Conservation (phyloP, 2,888 invertebrate species). For the Cremastinae sp. region DNA sequence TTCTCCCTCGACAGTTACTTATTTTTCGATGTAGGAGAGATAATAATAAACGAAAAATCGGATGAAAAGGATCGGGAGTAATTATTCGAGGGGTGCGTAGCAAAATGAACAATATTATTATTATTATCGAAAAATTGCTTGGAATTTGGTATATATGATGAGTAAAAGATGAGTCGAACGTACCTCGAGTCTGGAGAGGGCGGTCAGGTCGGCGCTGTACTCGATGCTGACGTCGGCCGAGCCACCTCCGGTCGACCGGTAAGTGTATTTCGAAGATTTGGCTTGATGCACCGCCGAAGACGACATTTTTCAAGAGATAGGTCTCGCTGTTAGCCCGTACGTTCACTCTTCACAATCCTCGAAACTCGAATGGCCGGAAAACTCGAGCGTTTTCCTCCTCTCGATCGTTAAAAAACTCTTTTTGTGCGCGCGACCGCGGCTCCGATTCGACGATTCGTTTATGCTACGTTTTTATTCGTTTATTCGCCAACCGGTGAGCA, state of each 20-base stretch:
- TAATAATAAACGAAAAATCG: too few species aligned
- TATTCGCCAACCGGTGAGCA: neutral
- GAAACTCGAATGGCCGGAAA: neutral
- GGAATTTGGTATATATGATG: too few species aligned
- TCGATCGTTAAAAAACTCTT: too few species aligned
- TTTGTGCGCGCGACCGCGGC: neutral
- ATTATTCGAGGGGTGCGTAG: too few species aligned
- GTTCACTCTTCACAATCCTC: constrained; percentile 48
- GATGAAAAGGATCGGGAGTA: too few species aligned
- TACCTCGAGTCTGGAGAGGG: constrained; percentile 98
- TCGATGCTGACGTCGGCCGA: constrained; percentile 95
- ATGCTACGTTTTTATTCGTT: constrained; percentile 15
- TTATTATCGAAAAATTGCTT: too few species aligned
- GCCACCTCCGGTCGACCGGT: constrained; percentile 92
- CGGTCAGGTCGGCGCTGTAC: constrained; percentile 96
- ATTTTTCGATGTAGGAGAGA: too few species aligned
- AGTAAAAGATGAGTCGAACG: too few species aligned
- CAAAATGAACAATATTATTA: too few species aligned
- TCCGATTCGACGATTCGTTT: neutral
- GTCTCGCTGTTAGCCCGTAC: constrained; percentile 49
- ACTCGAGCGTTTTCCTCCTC: constrained; percentile 36
- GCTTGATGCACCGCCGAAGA: constrained; percentile 85
- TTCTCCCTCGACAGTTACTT: too few species aligned
- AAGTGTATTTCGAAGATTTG: constrained; percentile 95
- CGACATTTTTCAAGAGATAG: constrained; percentile 81